Percentiles rank a stretch among this genome's conserved stretches.
Evolutionary conservation across 2,888 invertebrate genomes (phyloP).

Genomic region (Nomada goodeniana): DNA sequence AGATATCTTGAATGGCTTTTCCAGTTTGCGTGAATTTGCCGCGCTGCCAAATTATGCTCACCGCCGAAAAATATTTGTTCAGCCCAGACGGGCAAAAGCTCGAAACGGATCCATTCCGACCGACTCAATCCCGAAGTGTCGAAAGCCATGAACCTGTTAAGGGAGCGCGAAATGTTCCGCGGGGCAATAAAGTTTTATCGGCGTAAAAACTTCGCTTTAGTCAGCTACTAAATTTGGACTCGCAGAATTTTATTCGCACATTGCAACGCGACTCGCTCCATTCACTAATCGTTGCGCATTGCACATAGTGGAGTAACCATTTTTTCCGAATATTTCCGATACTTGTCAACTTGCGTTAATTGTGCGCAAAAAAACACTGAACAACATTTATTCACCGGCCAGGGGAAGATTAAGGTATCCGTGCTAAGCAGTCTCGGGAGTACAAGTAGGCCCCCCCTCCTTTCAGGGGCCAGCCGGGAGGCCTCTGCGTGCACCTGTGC

Average conservation of each 20-base stretch:
- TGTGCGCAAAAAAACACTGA: slow-evolving; percentile 14
- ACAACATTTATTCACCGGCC: slow-evolving; percentile 44
- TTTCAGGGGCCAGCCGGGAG: slow-evolving; percentile 68
- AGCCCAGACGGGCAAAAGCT: neutral
- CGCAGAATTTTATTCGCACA: neutral
- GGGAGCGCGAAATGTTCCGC: neutral
- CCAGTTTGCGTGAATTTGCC: slow-evolving; percentile 1
- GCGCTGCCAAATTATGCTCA: neutral
- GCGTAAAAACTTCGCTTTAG: neutral
- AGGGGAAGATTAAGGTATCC: slow-evolving; percentile 61
- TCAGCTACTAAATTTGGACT: neutral
- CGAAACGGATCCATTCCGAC: slow-evolving; percentile 24
- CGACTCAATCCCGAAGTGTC: slow-evolving; percentile 26
- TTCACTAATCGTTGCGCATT: too few species aligned
- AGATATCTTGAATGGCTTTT: slow-evolving; percentile 26
- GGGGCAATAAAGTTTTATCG: slow-evolving; percentile 1
- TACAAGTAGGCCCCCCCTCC: slow-evolving; percentile 79
- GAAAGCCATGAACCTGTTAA: neutral
- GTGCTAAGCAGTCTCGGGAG: slow-evolving; percentile 57
- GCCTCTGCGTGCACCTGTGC: slow-evolving; percentile 80
- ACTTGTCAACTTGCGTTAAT: slow-evolving; percentile 17
- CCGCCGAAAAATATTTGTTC: slow-evolving; percentile 44
- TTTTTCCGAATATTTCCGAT: neutral
- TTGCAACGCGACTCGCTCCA: neutral
- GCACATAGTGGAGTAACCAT: neutral